A percentile compares a stretch with the other conserved stretches of the same genome.
Evolutionary conservation across 2,113 vertebrate genomes (phyloP).

Genomic region (Entelurus aequoreus): DNA sequence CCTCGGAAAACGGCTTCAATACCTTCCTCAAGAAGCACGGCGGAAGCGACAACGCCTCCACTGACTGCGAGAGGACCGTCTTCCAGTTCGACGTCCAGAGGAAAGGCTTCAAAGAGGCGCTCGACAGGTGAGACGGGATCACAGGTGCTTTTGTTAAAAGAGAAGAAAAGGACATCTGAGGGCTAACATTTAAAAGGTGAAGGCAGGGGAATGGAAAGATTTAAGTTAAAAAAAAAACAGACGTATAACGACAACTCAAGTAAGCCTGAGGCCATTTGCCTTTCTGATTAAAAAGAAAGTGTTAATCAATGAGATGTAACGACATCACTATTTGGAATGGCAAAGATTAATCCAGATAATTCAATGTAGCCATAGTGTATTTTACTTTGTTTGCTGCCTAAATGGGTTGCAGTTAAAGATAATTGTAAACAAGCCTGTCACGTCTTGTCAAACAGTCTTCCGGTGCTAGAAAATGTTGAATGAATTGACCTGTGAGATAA

Average conservation of each 20-base stretch:
- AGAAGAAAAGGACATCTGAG: not conserved
- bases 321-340: not conserved
- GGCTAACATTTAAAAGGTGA: not conserved
- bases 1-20: slow-evolving; percentile 95
- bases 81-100: slow-evolving; percentile 97
- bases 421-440: no score
- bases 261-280: not conserved
- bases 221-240: not conserved
- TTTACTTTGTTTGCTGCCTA: not conserved
- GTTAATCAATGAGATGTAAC: not conserved
- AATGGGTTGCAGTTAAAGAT: not conserved
- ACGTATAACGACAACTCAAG: no score
- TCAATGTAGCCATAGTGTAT: not conserved
- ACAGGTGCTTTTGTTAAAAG: slow-evolving; percentile 3
- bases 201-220: not conserved
- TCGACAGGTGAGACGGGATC: slow-evolving; percentile 80
- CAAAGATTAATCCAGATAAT: not conserved
- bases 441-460: no score
- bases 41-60: slow-evolving; percentile 94
- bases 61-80: slow-evolving; percentile 92
- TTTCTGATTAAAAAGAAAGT: not conserved
- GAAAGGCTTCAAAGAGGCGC: slow-evolving; percentile 90
- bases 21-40: slow-evolving; percentile 95
- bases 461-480: no score
- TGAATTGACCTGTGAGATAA: no score